Evolutionary conservation across 2,113 vertebrate genomes (phyloP).

Genomic region (Taurulus bubalis): DNA sequence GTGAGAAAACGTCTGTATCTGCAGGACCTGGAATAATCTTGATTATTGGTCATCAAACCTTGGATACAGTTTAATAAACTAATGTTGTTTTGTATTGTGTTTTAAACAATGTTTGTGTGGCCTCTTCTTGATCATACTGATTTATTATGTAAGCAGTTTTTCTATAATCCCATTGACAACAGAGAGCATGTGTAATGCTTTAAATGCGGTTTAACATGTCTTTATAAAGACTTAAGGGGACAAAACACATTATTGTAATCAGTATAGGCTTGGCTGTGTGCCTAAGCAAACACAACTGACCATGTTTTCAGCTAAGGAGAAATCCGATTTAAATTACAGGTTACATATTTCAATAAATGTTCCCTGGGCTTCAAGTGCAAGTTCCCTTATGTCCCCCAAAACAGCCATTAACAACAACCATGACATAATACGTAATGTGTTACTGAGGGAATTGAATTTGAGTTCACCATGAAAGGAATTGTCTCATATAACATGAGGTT

Average conservation of each 20-base stretch:
- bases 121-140: neutral
- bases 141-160: neutral
- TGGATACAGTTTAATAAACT: neutral
- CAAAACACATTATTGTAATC: neutral
- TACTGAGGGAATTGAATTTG: neutral
- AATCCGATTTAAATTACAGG: neutral
- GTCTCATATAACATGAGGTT: neutral
- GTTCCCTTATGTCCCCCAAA: neutral
- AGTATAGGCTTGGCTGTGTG: neutral
- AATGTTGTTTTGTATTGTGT: neutral
- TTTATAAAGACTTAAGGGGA: neutral
- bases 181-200: neutral
- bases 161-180: neutral
- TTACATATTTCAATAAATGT: neutral
- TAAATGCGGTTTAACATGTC: neutral
- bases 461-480: neutral
- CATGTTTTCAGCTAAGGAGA: neutral
- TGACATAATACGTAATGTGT: neutral
- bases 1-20: neutral
- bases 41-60: neutral
- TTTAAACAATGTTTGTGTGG: neutral
- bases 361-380: neutral
- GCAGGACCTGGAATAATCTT: neutral
- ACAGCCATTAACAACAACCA: neutral
- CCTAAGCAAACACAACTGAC: neutral